phyloP scores from a whole-genome alignment of 2,797 vertebrate species.

The Channa striata region DNA sequence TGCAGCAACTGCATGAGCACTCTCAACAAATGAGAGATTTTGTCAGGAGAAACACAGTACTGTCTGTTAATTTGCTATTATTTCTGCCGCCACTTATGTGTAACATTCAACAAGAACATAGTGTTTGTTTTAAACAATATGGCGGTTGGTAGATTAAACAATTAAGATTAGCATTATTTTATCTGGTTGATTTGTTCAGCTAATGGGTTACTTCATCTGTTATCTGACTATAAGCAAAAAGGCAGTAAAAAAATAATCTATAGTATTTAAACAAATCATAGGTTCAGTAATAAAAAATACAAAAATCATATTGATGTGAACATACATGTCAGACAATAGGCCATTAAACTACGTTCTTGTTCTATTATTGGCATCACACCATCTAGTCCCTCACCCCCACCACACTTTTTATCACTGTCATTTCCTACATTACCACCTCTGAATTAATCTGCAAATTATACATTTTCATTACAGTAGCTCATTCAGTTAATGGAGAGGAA shows the following conservation, averaged over 20 bases:
- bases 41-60: slow-evolving; percentile 13
- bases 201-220: neutral
- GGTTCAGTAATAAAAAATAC: too few species aligned
- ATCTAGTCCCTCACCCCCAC: slow-evolving; percentile 1
- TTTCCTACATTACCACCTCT: slow-evolving; percentile 3
- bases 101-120: slow-evolving; percentile 10
- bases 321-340: neutral
- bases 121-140: slow-evolving; percentile 18
- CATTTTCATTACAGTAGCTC: slow-evolving; percentile 31
- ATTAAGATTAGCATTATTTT: neutral
- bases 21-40: slow-evolving; percentile 18
- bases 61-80: slow-evolving; percentile 29
- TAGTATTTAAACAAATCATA: neutral
- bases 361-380: slow-evolving; percentile 45
- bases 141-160: neutral
- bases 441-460: slow-evolving; percentile 24
- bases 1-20: slow-evolving; percentile 26
- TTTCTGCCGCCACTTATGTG: slow-evolving; percentile 5
- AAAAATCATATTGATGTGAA: neutral
- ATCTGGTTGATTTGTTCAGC: slow-evolving; percentile 6
- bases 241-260: neutral
- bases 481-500: slow-evolving; percentile 23
- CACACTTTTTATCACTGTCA: slow-evolving; percentile 31
- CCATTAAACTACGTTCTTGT: slow-evolving; percentile 21
- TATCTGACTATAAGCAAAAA: neutral